Base-by-base conservation (phyloP, 1,140 invertebrate genomes). In the Chymomyza costata region DNA sequence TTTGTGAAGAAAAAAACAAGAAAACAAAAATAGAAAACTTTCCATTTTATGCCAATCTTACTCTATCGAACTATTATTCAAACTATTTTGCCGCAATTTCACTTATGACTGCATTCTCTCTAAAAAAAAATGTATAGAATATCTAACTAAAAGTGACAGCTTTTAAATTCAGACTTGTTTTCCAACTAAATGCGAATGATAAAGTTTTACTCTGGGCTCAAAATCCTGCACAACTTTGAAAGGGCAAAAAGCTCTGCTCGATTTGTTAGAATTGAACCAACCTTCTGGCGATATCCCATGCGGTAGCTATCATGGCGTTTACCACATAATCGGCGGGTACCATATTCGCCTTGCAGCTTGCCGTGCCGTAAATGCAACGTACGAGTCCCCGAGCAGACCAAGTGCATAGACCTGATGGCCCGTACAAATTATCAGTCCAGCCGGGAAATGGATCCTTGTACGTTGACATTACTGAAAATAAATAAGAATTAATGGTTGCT, bases 341-440 rank as follows among this genome's bases (percentile, higher is more conserved):
- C 15, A 95, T 85, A 80, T 95, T 93, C 10, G 92, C 89, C 35
- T 86, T 87, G 14, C 86, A 86, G 34, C 87, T 83, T 6, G 73
- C 65, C 74, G 90, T 86, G 48, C 90, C 90, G 45, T 89, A 87
- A 70, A 93, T 88, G 40, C 89, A 89, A 64, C 90, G 89, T 21
- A 94, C 80, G 17, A 94, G 68, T 38, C 93, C 93, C 69, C 90
- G 88, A 10, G 89, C 89, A 38, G 86, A 82, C 31, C 86, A 87
- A 19, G 87, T 86, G 35, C 86, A 82, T 19, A 89, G 80, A 38
- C 89, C 92, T 70, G 91, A 91, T 39, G 93, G 90, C 37, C 93
- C 93, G 86, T 93, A 93, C 43, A 91, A 87, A 86, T 94, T 95
- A 83, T 95, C 93, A 41, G 93, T 92, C 93, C 93, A 96, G 30